Evolutionary conservation across 2,113 vertebrate genomes (phyloP).

Genomic region (Cebus imitator): DNA sequence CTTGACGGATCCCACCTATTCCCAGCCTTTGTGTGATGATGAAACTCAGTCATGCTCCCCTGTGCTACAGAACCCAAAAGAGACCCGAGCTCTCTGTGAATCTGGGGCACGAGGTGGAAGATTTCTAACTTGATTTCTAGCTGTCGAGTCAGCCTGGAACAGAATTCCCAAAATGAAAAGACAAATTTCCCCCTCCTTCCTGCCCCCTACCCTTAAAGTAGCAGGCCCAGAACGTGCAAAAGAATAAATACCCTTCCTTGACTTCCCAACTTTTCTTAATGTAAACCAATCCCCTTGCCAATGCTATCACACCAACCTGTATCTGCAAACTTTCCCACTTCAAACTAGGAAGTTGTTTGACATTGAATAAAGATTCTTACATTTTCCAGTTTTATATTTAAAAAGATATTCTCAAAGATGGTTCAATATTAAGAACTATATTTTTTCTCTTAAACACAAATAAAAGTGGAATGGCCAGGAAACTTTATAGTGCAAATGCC

Average conservation of each 20-base stretch:
- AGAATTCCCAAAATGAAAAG: not conserved
- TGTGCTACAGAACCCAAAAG: not conserved
- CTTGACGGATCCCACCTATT: too few species aligned
- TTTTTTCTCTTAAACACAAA: conserved; percentile 12
- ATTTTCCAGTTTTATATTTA: conserved; percentile 14
- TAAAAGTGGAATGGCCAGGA: not conserved
- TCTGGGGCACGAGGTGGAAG: not conserved
- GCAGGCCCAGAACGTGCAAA: not conserved
- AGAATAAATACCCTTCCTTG: not conserved
- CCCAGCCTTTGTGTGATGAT: not conserved
- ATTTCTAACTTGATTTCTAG: not conserved
- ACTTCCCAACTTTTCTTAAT: not conserved
- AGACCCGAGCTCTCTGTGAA: not conserved
- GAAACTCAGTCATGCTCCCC: not conserved
- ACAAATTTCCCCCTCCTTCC: not conserved
- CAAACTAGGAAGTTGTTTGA: not conserved
- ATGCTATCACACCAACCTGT: not conserved
- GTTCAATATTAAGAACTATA: not conserved
- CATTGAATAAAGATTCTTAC: not conserved
- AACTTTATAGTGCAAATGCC: not conserved
- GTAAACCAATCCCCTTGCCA: not conserved
- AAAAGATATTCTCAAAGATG: not conserved
- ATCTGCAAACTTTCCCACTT: not conserved
- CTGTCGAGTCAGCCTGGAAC: not conserved
- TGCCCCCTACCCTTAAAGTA: not conserved